Evolutionary conservation across 1,140 invertebrate species (phyloP), one percentile per base, ranked within the genome.

Genomic region (Aricia agestis): DNA sequence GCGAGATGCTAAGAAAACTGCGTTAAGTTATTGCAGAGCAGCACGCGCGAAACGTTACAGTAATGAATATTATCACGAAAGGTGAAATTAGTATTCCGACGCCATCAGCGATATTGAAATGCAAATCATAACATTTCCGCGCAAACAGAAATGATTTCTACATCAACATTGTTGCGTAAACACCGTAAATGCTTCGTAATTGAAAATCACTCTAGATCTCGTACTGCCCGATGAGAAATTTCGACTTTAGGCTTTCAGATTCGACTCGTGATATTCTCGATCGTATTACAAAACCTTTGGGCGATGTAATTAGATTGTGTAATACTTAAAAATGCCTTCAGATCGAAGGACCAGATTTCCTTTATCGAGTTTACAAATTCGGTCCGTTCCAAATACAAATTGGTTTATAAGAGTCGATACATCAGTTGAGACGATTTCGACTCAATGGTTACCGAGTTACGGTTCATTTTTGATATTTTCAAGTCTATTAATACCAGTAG

Each of bases 71-170:
- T 52, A 52, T 52, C 45, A 52, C 45, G 45, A 52, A 52, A 57
- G 36, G 36, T 59, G 67, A 67, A 71, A 71, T 70, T 68, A 69
- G 66, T 72, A 68, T 67, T 75, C 73, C 79, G 80, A 76, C 75
- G 77, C 74, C 75, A 73, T 73, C 67, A 74, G 72, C 70, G 74
- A 78, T 77, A 72, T 78, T 78, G 68, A 73, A 76, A 78, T 80
- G 76, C 75, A 79, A 82, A 79, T 81, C 70, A 73, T 80, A 75
- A 78, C 74, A 76, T 79, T 81, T 82, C 79, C 77, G 75, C 68
- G 69, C 68, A 70, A 67, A 74, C 71, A 72, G 72, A 73, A 78
- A 76, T 75, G 65, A 74, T 76, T 76, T 78, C 75, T 73, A 67
- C 74, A 76, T 74, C 74, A 72, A 72, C 70, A 69, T 71, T 66